These are phyloP conservation scores for Drosophila ananassae DNA, from an alignment of 1,140 invertebrate genomes.

Conservation along the genomic window DNA sequence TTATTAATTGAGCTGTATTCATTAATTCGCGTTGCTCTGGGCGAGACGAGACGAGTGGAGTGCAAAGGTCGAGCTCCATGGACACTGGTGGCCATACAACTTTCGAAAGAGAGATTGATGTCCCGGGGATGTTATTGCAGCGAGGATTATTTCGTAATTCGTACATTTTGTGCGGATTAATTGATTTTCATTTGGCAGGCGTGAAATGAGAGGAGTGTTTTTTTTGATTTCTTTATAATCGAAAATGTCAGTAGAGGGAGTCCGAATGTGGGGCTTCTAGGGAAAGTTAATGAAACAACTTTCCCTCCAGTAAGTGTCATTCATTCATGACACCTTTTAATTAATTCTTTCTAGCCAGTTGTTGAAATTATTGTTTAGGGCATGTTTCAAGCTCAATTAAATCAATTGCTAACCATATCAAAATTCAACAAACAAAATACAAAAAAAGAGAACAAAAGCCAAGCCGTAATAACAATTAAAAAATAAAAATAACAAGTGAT, in stretches of 20 bases:
- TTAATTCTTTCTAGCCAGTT: constrained; percentile 39
- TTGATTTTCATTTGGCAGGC: constrained; percentile 26
- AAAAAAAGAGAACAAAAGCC: constrained; percentile 34
- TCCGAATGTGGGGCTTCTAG: background rate
- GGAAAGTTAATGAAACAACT: constrained; percentile 6
- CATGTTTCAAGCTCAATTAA: constrained; percentile 76
- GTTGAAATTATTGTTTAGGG: constrained; percentile 30
- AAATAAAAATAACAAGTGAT: constrained; percentile 76
- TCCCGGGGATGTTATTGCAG: constrained; percentile 38
- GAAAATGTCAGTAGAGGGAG: constrained; percentile 12
- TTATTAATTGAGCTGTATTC: constrained; percentile 71
- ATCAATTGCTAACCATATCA: constrained; percentile 52
- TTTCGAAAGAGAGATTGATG: constrained; percentile 62
- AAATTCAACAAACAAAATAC: constrained; percentile 49
- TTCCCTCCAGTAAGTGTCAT: background rate
- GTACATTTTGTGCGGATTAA: constrained; percentile 14
- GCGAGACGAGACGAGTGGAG: constrained; percentile 10
- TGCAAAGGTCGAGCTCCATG: constrained; percentile 33
- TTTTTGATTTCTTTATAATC: constrained; percentile 38
- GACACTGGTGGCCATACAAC: constrained; percentile 61
- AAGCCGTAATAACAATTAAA: constrained; percentile 75
- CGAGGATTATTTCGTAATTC: constrained; percentile 18
- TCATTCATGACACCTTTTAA: background rate
- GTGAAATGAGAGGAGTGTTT: constrained; percentile 7
- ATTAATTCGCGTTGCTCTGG: constrained; percentile 61